phyloP scores from a whole-genome alignment of 1,140 invertebrate species.

The Oedothorax gibbosus region DNA sequence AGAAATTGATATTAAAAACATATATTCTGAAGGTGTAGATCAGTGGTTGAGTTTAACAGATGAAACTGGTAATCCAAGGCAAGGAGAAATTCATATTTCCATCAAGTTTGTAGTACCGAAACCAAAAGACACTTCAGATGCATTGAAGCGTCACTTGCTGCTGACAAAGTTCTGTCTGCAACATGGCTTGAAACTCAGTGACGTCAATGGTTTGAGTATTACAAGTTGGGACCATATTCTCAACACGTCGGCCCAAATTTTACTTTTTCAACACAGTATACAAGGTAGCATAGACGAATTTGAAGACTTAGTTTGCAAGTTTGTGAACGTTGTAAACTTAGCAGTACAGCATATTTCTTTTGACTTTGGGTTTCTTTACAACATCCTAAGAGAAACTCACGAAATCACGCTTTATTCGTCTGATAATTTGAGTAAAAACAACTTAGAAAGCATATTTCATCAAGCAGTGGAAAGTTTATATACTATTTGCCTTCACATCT shows the following conservation, averaged over 20 bases:
- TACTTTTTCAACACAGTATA: slow-evolving; percentile 36
- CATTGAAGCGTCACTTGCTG: slow-evolving; percentile 46
- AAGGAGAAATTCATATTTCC: slow-evolving; percentile 29
- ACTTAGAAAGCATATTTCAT: background rate
- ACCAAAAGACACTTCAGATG: slow-evolving; percentile 10
- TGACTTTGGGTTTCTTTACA: slow-evolving; percentile 29
- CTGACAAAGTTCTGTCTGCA: slow-evolving; percentile 29
- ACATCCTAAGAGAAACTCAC: slow-evolving; percentile 7
- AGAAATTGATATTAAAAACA: slow-evolving; percentile 11
- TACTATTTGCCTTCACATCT: background rate
- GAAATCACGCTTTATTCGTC: background rate
- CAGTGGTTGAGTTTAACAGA: slow-evolving; percentile 10
- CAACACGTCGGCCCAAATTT: slow-evolving; percentile 1
- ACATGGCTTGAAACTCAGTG: background rate
- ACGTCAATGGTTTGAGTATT: background rate
- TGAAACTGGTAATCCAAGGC: background rate
- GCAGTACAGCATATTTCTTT: background rate
- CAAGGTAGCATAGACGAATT: slow-evolving; percentile 14
- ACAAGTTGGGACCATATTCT: slow-evolving; percentile 40
- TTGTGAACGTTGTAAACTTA: slow-evolving; percentile 18
- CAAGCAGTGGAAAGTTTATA: slow-evolving; percentile 8
- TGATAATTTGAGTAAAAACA: no score
- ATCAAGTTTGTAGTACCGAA: background rate
- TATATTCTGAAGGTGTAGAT: slow-evolving; percentile 48
- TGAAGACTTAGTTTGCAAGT: slow-evolving; percentile 28